Base-by-base conservation (phyloP, 2,797 vertebrate genomes). In the Botia almorhae region DNA sequence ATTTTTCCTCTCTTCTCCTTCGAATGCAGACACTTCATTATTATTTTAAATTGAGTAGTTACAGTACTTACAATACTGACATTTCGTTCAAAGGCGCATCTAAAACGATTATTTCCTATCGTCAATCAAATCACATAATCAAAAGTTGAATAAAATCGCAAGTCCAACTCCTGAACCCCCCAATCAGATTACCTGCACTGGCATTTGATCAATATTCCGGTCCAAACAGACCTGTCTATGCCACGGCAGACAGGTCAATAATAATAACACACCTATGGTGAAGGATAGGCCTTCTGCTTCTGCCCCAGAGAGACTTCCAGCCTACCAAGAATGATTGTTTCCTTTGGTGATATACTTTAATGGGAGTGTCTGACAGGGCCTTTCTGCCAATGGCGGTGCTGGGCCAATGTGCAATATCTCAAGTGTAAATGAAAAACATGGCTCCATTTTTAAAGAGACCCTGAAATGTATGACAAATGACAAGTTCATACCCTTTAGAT, bases 321-420 rank as follows among this genome's bases (percentile, higher is more conserved):
- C 72, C 73, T 19, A 76, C 60, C 60, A 60, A 33, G 70, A 80
- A 86, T 67, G 7, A 76, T 23, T 77, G 33, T 76, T 78, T 84
- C 68, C 58, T 60, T 48, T 26, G 48, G 63, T 86, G 64, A 86
- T 83, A 76, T 76, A 81, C 36, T 74, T 64, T 83, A 81, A 84
- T 84, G 68, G 80, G 46, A 58, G 39, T 69, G 50, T 81, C 63
- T 75, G 80, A 68, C 67, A 78, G 71, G 68, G 73, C 26, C 48
- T 75, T 64, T 61, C 60, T 61, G 70, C 77, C 82, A 82, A 61
- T 81, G 78, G 77, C 68, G 0, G 65, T 67, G 33, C 56, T 74
- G 19, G 64, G 13, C 67, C 55, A 69, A n/a, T 21, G 56, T 68
- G 76, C 48, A 63, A 81, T 84, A 75, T 56, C 75, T 84, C 78